Base-by-base conservation (phyloP, 2,113 vertebrate species). In the Ictalurus furcatus region DNA sequence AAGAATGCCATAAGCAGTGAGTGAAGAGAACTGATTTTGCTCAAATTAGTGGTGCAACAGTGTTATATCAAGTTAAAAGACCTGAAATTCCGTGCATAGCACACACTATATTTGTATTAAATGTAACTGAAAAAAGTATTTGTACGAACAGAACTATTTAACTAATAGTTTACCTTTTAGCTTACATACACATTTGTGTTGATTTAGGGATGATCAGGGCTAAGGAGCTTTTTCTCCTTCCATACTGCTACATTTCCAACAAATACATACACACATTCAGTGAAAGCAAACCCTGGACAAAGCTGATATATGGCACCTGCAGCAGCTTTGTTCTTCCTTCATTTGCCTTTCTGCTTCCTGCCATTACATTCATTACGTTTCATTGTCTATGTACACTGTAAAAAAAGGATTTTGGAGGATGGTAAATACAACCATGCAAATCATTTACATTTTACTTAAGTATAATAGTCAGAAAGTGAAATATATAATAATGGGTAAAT, bases 321-420 rank as follows among this genome's bases (percentile, higher is more conserved):
- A 93, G 85, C 91, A 89, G 92, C 92, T 93, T 92, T 94, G 59
- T 65, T 48, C 54, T 85, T 83, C 30, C 76, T 79, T 61, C 25
- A 63, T 54, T 59, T 65, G 69, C 21, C 44, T 65, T 85, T 30
- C 88, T 78, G 56, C 30, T 69, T n/a, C 40, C 63, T 65, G 56
- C 16, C 30, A 28, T 76, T 79, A 63, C 12, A 5, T 44, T 78
- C 23, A 78, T 78, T 23, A 28, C 21, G 28, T 28, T 14, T 1
- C 14, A 78, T 12, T 78, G 73, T 76, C 69, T 76, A 11, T 28
- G 23, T 44, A 48, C 11, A 54, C 52, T 61, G 59, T 61, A 23
- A 34, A 30, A 30, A 71, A 71, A 30, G 9, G n/a, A 71, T 71
- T 71, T 71, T 71, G 4, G 69, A 71, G 69, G 69, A n/a, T 17